These are phyloP conservation scores for Pinctada fucata DNA, from an alignment of 2,888 invertebrate genomes.

Conservation along the genomic window DNA sequence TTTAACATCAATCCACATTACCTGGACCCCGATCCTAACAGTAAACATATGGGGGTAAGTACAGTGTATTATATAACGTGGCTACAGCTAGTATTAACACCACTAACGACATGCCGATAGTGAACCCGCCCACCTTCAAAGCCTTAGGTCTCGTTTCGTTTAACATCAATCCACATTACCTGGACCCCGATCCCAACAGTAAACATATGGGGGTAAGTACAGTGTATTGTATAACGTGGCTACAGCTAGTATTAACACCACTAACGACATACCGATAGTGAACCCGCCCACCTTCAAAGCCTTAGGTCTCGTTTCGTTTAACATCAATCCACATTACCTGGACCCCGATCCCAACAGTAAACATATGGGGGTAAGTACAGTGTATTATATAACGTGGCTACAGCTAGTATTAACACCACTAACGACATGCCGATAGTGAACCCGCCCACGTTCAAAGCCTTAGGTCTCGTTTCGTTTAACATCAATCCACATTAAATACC, in stretches of 20 bases:
- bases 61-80: conserved; percentile 80
- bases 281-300: conserved; percentile 86
- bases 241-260: conserved; percentile 87
- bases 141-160: conserved; percentile 87
- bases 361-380: conserved; percentile 82
- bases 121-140: conserved; percentile 85
- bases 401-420: conserved; percentile 87
- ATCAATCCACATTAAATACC: conserved; percentile 92
- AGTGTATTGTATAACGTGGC: too few relatives aligned
- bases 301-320: conserved; percentile 86
- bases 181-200: conserved; percentile 82
- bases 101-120: conserved; percentile 93
- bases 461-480: conserved; percentile 87
- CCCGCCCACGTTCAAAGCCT: conserved; percentile 85
- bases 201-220: conserved; percentile 83
- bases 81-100: conserved; percentile 88
- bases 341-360: conserved; percentile 82
- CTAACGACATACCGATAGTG: conserved; percentile 93
- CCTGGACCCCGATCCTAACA: conserved; percentile 82
- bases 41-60: conserved; percentile 83
- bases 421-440: conserved; percentile 93
- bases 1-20: conserved; percentile 93
- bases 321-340: conserved; percentile 90
- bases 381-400: conserved; percentile 86
- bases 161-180: conserved; percentile 91